phyloP scores from a whole-genome alignment of 1,140 invertebrate genomes.

The Platorchestia sp. region DNA sequence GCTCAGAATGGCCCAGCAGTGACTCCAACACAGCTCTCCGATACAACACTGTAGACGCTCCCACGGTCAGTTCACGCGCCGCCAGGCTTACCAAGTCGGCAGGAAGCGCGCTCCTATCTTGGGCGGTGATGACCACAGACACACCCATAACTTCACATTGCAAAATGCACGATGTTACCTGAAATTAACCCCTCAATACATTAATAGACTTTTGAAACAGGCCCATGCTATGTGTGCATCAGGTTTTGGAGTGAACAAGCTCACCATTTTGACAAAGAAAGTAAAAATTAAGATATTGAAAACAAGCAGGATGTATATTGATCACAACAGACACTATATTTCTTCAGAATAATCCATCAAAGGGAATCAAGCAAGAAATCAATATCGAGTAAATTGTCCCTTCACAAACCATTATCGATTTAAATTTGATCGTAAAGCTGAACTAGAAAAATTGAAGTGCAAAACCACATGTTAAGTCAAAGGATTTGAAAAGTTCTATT shows the following conservation, averaged over 20 bases:
- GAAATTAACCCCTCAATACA: not conserved
- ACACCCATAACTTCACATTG: not conserved
- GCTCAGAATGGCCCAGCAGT: not conserved
- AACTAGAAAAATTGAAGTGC: no score
- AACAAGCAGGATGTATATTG: no score
- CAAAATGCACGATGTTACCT: not conserved
- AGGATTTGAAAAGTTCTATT: no score
- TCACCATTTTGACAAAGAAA: no score
- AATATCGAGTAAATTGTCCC: no score
- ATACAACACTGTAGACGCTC: not conserved
- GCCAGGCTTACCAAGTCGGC: not conserved
- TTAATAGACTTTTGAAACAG: not conserved
- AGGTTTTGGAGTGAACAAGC: not conserved
- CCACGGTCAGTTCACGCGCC: not conserved
- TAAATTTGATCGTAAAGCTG: no score
- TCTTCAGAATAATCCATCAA: no score
- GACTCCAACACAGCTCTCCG: not conserved
- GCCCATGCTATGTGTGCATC: not conserved
- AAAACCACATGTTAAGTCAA: no score
- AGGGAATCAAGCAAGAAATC: no score
- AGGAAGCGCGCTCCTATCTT: not conserved
- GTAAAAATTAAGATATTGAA: no score
- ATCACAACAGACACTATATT: no score
- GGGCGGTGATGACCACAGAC: not conserved
- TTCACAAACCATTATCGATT: no score